Conservation (phyloP, 2,797 vertebrate genomes). For the Carapus acus region DNA sequence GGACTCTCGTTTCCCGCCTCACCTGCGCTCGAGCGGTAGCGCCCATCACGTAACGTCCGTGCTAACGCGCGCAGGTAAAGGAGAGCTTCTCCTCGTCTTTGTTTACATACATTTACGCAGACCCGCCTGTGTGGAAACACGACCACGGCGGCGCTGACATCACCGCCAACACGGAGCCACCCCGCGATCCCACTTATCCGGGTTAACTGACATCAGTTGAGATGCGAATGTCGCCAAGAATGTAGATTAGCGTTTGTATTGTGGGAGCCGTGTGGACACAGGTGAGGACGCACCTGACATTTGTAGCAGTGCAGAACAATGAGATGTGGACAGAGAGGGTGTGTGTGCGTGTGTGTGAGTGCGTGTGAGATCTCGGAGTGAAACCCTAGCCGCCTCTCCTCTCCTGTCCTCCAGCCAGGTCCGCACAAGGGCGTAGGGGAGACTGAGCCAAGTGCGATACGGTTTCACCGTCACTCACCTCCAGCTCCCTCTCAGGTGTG, state of each 20-base stretch:
- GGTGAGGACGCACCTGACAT: constrained; percentile 30
- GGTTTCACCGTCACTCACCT: constrained; percentile 38
- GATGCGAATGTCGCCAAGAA: neutral
- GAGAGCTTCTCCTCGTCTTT: constrained; percentile 3
- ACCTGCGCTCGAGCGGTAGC: no score
- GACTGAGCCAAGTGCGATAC: constrained; percentile 34
- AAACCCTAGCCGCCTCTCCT: constrained; percentile 39
- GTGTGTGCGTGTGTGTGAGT: no score
- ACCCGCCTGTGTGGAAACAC: constrained; percentile 27
- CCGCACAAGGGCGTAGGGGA: constrained; percentile 19
- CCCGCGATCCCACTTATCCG: constrained; percentile 13
- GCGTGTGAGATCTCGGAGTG: constrained; percentile 22
- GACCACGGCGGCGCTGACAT: constrained; percentile 44
- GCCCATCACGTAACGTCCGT: constrained; percentile 49
- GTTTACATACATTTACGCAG: constrained; percentile 16
- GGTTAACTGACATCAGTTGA: neutral
- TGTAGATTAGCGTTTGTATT: neutral
- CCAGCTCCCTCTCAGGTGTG: constrained; percentile 10
- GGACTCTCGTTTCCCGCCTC: constrained; percentile 11
- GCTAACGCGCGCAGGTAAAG: constrained; percentile 15
- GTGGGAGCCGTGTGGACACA: constrained; percentile 10
- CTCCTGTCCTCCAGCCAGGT: constrained; percentile 33
- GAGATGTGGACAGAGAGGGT: constrained; percentile 18
- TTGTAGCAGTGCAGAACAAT: constrained; percentile 27
- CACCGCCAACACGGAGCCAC: constrained; percentile 28